These are phyloP conservation scores for Vulpes ferrilata DNA, from an alignment of 2,113 vertebrate genomes.

Conservation along the genomic window DNA sequence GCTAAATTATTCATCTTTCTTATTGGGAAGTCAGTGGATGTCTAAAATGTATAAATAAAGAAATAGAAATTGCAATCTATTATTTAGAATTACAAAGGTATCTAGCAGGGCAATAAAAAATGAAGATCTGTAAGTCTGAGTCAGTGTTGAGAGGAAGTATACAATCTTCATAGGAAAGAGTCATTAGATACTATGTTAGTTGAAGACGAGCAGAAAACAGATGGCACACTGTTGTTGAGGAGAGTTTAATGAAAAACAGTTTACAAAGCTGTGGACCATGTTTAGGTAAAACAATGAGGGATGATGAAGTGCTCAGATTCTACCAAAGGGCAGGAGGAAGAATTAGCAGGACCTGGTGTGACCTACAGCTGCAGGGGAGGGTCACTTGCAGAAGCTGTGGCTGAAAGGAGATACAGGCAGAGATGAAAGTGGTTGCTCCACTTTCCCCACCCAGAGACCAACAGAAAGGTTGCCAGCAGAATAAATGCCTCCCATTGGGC, in stretches of 20 bases:
- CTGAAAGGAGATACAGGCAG: neutral
- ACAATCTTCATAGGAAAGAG: conserved; percentile 11
- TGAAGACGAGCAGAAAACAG: conserved; percentile 39
- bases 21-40: conserved; percentile 47
- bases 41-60: conserved; percentile 39
- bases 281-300: conserved; percentile 35
- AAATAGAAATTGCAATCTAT: conserved; percentile 17
- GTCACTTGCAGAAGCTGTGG: neutral
- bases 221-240: neutral
- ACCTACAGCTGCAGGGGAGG: neutral
- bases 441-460: neutral
- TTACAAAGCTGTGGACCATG: conserved; percentile 27
- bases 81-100: conserved; percentile 54
- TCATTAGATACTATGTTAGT: neutral
- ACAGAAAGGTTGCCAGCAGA: neutral
- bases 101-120: neutral
- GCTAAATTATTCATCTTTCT: conserved; percentile 55
- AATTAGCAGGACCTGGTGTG: neutral
- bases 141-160: neutral
- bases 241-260: conserved; percentile 25
- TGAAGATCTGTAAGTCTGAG: neutral
- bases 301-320: neutral
- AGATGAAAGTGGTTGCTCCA: neutral
- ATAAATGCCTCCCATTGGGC: neutral
- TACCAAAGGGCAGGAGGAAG: neutral